These are phyloP conservation scores for Callipepla californica DNA, from an alignment of 2,113 vertebrate species.

Conservation along the genomic window DNA sequence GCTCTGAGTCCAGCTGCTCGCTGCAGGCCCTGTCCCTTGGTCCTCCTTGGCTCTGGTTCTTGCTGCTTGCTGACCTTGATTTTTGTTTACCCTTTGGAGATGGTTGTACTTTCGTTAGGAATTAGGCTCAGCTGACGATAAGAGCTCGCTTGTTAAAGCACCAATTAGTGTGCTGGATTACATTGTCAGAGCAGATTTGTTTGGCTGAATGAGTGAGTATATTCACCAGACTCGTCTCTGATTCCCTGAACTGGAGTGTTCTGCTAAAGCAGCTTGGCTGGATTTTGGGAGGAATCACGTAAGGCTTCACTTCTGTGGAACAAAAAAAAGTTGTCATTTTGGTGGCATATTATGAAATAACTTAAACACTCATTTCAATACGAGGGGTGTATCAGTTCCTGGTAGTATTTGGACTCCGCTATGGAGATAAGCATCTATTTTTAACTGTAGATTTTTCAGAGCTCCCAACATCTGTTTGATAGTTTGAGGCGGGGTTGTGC, in stretches of 20 bases:
- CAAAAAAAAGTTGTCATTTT: not conserved
- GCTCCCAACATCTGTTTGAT: rapidly evolving
- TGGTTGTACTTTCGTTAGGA: not conserved
- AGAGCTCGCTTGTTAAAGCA: not conserved
- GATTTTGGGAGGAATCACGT: not conserved
- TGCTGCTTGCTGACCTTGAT: constrained; percentile 21
- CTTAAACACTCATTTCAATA: not conserved
- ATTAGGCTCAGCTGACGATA: constrained; percentile 4
- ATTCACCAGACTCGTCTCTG: not conserved
- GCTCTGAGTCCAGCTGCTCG: not conserved
- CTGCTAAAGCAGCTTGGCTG: not conserved
- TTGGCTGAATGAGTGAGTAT: not conserved
- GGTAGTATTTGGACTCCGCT: rapidly evolving
- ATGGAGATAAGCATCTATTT: not conserved
- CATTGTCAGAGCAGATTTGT: constrained; percentile 23
- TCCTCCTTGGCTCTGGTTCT: not conserved
- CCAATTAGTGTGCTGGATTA: constrained; percentile 10
- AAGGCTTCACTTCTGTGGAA: not conserved
- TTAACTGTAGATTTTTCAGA: not conserved
- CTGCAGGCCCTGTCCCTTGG: not conserved
- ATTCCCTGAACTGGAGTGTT: not conserved
- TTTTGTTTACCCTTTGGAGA: constrained; percentile 12
- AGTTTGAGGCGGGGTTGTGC: rapidly evolving
- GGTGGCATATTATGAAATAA: not conserved
- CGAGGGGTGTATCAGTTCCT: not conserved